Conservation (phyloP, 2,113 vertebrate genomes). For the Phoxinus phoxinus region DNA sequence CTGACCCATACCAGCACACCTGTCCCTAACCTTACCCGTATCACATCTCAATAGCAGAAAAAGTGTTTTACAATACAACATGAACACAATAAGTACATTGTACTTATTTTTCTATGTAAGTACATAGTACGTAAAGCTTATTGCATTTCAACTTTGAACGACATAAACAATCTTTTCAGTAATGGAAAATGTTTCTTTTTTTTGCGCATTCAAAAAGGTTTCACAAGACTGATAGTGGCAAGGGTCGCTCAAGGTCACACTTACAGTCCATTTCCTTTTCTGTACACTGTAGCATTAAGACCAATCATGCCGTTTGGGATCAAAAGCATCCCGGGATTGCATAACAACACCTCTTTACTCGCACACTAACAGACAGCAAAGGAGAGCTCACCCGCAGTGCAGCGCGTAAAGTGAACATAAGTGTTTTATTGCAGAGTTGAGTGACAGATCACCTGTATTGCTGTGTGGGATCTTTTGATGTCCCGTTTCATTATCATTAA, state of each 20-base stretch:
- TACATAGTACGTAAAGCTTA: too few relatives aligned
- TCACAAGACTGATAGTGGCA: neutral
- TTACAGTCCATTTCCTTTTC: neutral
- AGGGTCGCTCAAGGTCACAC: neutral
- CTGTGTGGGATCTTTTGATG: constrained; percentile 60
- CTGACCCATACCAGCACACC: too few relatives aligned
- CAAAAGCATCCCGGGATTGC: constrained; percentile 14
- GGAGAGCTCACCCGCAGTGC: constrained; percentile 38
- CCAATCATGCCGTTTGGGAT: constrained; percentile 2
- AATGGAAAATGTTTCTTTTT: neutral
- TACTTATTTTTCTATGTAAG: too few relatives aligned
- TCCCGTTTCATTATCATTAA: constrained; percentile 74
- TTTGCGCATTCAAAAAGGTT: neutral
- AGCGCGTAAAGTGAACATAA: constrained; percentile 49
- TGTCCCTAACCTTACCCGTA: too few relatives aligned
- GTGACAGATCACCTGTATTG: constrained; percentile 31
- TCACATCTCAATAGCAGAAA: too few relatives aligned
- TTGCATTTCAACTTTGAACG: neutral
- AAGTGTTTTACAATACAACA: too few relatives aligned
- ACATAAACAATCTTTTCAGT: neutral
- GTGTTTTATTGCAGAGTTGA: constrained; percentile 63
- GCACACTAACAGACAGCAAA: neutral
- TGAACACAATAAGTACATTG: too few relatives aligned
- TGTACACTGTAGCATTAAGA: neutral
- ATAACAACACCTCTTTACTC: neutral